Evolutionary conservation across 2,113 vertebrate genomes (phyloP).

Genomic region (Ia io): DNA sequence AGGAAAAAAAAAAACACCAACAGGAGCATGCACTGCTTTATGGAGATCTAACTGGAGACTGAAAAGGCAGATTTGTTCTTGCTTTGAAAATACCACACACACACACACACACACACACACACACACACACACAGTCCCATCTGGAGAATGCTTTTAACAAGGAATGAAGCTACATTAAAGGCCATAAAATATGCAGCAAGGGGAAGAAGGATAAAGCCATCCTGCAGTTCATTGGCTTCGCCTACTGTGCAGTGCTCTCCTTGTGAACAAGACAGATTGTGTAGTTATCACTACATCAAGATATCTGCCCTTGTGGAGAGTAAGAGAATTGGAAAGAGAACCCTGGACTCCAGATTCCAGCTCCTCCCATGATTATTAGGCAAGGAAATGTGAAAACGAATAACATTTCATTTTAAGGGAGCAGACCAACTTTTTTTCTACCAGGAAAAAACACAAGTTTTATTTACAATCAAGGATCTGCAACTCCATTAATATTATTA

Average conservation of each 20-base stretch:
- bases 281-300: neutral
- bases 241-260: slow-evolving; percentile 17
- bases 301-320: neutral
- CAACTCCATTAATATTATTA: neutral
- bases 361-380: neutral
- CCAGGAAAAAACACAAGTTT: neutral
- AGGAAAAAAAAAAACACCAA: too few species aligned
- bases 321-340: neutral
- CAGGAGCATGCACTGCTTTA: neutral
- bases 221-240: neutral
- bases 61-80: slow-evolving; percentile 51
- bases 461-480: neutral
- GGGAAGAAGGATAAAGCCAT: slow-evolving; percentile 24
- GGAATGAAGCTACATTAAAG: slow-evolving; percentile 53
- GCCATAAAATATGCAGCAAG: slow-evolving; percentile 55
- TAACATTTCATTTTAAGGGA: slow-evolving; percentile 2
- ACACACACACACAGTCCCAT: slow-evolving; percentile 8
- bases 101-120: neutral
- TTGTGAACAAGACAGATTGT: slow-evolving; percentile 38
- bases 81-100: slow-evolving; percentile 52
- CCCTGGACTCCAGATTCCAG: neutral
- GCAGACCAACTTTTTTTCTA: neutral
- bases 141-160: slow-evolving; percentile 57
- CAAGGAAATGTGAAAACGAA: slow-evolving; percentile 27
- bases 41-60: slow-evolving; percentile 23